Evolutionary conservation across 1,140 invertebrate genomes (phyloP).

Genomic region (Aphelinus atriplicis): DNA sequence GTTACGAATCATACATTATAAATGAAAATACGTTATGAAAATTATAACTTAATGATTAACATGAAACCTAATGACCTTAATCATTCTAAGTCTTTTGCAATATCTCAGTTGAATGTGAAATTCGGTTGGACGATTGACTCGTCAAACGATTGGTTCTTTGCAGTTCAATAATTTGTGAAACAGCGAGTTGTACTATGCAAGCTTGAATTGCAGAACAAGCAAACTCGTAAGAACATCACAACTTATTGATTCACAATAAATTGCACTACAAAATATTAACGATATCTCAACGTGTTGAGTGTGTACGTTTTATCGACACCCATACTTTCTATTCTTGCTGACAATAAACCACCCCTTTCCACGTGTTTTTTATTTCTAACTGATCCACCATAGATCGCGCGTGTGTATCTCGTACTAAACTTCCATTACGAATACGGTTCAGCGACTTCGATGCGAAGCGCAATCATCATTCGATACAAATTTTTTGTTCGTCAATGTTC

Average conservation of each 20-base stretch:
- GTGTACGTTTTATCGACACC: slow-evolving; percentile 21
- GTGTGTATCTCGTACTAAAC: slow-evolving; percentile 22
- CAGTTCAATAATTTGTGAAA: slow-evolving; percentile 5
- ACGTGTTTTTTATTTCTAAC: slow-evolving; percentile 14
- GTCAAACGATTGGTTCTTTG: neutral
- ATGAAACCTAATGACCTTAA: slow-evolving; percentile 20
- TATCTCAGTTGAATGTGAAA: slow-evolving; percentile 17
- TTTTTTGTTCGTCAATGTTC: slow-evolving; percentile 15
- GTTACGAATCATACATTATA: no score
- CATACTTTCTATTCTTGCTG: slow-evolving; percentile 5
- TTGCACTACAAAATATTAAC: slow-evolving; percentile 8
- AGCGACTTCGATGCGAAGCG: slow-evolving; percentile 39
- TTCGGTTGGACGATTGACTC: slow-evolving; percentile 18
- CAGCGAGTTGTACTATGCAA: no score
- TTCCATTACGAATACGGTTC: slow-evolving; percentile 15
- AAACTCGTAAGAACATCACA: neutral
- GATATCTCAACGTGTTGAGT: slow-evolving; percentile 19
- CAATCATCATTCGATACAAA: slow-evolving; percentile 33
- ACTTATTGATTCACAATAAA: slow-evolving; percentile 12
- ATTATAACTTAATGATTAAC: neutral
- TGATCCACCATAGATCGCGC: slow-evolving; percentile 4
- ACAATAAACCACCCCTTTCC: slow-evolving; percentile 20
- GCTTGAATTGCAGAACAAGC: neutral
- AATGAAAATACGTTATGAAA: no score
- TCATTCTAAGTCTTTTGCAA: slow-evolving; percentile 18